These are phyloP conservation scores for Meta bourneti DNA, from an alignment of 2,888 invertebrate species.

Conservation along the genomic window DNA sequence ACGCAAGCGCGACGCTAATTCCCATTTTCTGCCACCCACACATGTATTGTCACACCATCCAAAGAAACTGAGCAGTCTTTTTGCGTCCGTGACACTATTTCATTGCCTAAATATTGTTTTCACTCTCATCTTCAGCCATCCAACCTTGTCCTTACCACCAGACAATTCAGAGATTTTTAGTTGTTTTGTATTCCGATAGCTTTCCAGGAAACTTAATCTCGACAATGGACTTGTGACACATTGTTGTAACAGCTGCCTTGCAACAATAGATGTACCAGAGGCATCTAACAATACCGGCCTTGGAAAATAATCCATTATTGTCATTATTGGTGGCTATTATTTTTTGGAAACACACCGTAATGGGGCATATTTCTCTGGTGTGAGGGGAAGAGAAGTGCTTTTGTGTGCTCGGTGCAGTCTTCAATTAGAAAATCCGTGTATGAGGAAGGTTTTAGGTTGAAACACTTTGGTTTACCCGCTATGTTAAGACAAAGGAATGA, in stretches of 20 bases:
- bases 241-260: slow-evolving; percentile 73
- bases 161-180: slow-evolving; percentile 43
- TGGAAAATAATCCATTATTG: slow-evolving; percentile 74
- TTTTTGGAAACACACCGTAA: slow-evolving; percentile 20
- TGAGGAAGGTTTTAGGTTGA: slow-evolving; percentile 15
- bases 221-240: slow-evolving; percentile 72
- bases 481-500: slow-evolving; percentile 45
- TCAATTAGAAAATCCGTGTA: slow-evolving; percentile 23
- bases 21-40: slow-evolving; percentile 36
- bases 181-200: slow-evolving; percentile 71
- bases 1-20: slow-evolving; percentile 22
- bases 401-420: slow-evolving; percentile 5
- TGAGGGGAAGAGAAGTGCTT: neutral
- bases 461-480: neutral
- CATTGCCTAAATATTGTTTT: slow-evolving; percentile 7
- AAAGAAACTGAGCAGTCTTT: slow-evolving; percentile 7
- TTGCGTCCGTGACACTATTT: slow-evolving; percentile 59
- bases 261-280: slow-evolving; percentile 52
- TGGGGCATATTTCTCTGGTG: slow-evolving; percentile 16
- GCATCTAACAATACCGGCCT: slow-evolving; percentile 68
- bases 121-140: slow-evolving; percentile 42
- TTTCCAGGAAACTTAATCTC: slow-evolving; percentile 66
- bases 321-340: slow-evolving; percentile 57
- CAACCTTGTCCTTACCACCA: slow-evolving; percentile 50
- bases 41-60: slow-evolving; percentile 9